Conservation (phyloP, 2,888 invertebrate genomes). For the Tubulanus polymorphus region DNA sequence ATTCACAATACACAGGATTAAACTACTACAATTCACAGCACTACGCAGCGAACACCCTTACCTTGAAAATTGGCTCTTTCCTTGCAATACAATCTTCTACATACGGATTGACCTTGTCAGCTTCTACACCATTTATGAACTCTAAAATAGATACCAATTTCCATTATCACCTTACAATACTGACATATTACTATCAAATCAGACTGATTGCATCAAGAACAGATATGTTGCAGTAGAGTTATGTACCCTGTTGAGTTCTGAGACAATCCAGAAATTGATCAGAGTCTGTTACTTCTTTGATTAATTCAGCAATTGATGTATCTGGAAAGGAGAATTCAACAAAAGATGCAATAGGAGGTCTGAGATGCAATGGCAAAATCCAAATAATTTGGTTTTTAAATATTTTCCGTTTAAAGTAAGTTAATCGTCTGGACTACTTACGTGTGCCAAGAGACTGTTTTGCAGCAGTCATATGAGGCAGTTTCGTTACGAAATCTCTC, state of each 20-base stretch:
- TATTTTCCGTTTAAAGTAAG: background rate
- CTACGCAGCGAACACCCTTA: no score
- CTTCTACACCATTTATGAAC: constrained; percentile 77
- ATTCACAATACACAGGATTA: no score
- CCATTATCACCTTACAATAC: no score
- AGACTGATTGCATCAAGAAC: no score
- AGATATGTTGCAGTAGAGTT: no score
- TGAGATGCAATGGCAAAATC: no score
- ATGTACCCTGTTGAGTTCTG: constrained; percentile 70
- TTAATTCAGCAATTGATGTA: constrained; percentile 88
- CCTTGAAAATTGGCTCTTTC: constrained; percentile 74
- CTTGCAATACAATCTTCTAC: constrained; percentile 91
- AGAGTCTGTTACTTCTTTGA: constrained; percentile 77
- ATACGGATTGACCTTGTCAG: constrained; percentile 80
- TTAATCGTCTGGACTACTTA: constrained; percentile 42
- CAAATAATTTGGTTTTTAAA: background rate
- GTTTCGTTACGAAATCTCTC: constrained; percentile 83
- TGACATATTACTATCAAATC: no score
- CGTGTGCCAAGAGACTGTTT: constrained; percentile 65
- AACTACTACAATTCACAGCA: no score
- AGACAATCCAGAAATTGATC: constrained; percentile 75
- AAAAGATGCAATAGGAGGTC: background rate
- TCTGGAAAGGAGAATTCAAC: constrained; percentile 58
- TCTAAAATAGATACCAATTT: no score
- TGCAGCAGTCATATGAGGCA: constrained; percentile 81